A percentile compares a stretch with the other conserved stretches of the same genome.
Evolutionary conservation across 2,113 vertebrate genomes (phyloP).

Genomic region (Corvus hawaiiensis): DNA sequence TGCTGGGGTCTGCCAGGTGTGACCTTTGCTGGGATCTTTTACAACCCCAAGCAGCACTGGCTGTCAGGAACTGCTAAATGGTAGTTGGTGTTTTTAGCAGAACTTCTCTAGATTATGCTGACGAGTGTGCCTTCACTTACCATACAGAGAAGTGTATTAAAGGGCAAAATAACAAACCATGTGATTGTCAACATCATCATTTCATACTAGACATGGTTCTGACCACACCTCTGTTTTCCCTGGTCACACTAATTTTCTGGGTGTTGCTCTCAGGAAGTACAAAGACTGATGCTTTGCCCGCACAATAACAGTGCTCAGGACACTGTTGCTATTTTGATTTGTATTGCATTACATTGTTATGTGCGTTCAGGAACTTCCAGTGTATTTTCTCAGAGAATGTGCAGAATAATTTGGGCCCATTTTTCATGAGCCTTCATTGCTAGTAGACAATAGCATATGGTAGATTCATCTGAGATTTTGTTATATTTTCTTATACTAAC

Average conservation of each 20-base stretch:
- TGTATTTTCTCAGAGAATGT: background rate
- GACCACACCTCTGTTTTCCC: conserved; percentile 13
- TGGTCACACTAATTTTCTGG: background rate
- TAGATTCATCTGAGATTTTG: background rate
- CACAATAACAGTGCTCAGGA: background rate
- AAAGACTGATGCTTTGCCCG: background rate
- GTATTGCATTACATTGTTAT: background rate
- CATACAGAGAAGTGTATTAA: background rate
- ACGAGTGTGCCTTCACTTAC: background rate
- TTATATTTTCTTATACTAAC: conserved; percentile 13
- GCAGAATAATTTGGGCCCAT: background rate
- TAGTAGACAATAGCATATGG: background rate
- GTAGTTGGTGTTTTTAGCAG: background rate
- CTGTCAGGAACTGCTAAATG: background rate
- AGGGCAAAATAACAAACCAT: background rate
- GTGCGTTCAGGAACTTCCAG: background rate
- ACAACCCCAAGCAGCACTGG: background rate
- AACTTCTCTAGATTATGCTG: background rate
- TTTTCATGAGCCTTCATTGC: background rate
- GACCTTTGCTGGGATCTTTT: background rate
- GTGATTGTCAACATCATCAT: background rate
- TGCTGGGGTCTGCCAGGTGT: background rate
- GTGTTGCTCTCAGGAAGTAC: background rate
- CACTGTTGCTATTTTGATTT: background rate
- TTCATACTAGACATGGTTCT: background rate